Percentiles rank a stretch among this genome's conserved stretches.
phyloP scores from a whole-genome alignment of 2,113 vertebrate species.

The Pseudopodoces humilis region DNA sequence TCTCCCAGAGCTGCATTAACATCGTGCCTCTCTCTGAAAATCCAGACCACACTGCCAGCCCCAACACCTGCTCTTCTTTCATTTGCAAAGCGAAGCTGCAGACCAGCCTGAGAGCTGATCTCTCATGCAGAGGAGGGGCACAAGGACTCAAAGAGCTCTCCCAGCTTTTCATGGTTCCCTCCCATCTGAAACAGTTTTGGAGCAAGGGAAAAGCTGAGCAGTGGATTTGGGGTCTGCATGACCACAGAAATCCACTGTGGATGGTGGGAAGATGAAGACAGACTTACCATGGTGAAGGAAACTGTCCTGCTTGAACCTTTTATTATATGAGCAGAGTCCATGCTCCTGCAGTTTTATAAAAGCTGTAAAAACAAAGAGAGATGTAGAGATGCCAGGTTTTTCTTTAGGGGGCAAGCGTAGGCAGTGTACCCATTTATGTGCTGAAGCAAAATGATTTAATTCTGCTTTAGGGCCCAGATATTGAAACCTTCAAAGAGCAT shows the following conservation, averaged over 20 bases:
- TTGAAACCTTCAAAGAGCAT: neutral
- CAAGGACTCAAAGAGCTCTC: neutral
- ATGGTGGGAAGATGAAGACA: neutral
- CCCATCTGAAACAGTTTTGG: neutral
- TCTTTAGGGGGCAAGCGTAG: neutral
- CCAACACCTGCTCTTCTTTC: neutral
- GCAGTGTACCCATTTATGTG: neutral
- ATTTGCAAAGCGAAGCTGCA: neutral
- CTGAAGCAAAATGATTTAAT: neutral
- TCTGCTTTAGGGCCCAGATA: neutral
- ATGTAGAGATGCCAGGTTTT: neutral
- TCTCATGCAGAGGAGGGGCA: neutral
- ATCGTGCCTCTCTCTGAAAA: neutral
- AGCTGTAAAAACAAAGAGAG: neutral
- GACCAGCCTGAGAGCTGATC: neutral
- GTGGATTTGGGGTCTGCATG: neutral
- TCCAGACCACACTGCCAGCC: neutral
- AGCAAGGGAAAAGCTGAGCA: neutral
- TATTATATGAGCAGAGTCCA: rapidly evolving
- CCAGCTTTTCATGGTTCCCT: neutral
- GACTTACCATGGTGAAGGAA: neutral
- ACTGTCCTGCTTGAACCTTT: neutral
- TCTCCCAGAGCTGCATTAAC: constrained; percentile 7
- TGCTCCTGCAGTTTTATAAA: neutral
- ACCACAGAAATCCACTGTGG: neutral